Conservation (phyloP, 2,797 vertebrate genomes). For the Tenualosa ilisha region DNA sequence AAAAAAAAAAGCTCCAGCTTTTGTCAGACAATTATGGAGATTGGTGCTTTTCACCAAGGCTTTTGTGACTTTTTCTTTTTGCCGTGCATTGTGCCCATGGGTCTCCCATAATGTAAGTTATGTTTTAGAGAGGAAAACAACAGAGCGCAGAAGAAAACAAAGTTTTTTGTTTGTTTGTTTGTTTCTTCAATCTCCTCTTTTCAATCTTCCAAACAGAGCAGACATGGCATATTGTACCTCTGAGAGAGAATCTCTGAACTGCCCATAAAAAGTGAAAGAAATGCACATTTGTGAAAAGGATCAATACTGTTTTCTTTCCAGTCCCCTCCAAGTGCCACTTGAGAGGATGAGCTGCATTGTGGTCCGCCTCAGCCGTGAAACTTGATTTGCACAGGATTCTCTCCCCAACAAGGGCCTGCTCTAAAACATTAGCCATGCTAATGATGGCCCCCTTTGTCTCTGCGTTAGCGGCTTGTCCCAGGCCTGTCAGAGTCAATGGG, state of each 20-base stretch:
- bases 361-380: conserved; percentile 55
- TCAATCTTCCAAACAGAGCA: neutral
- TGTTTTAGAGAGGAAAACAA: conserved; percentile 23
- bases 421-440: conserved; percentile 56
- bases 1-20: conserved; percentile 52
- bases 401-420: conserved; percentile 49
- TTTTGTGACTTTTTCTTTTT: conserved; percentile 41
- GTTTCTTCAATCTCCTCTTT: neutral
- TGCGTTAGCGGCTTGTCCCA: conserved; percentile 41
- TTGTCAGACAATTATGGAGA: conserved; percentile 76
- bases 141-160: no score
- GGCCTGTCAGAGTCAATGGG: conserved; percentile 23
- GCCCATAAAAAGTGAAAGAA: neutral
- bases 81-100: conserved; percentile 40
- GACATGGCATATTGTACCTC: neutral
- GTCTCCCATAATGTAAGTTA: conserved; percentile 45
- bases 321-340: conserved; percentile 43
- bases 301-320: conserved; percentile 47
- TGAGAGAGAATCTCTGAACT: neutral
- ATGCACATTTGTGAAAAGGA: conserved; percentile 41
- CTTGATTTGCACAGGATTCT: conserved; percentile 59
- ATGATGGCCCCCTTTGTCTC: conserved; percentile 53
- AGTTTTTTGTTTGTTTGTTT: neutral
- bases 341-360: conserved; percentile 51
- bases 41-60: conserved; percentile 53